These are phyloP conservation scores for Rissa tridactyla DNA, from an alignment of 2,113 vertebrate species.

Conservation along the genomic window DNA sequence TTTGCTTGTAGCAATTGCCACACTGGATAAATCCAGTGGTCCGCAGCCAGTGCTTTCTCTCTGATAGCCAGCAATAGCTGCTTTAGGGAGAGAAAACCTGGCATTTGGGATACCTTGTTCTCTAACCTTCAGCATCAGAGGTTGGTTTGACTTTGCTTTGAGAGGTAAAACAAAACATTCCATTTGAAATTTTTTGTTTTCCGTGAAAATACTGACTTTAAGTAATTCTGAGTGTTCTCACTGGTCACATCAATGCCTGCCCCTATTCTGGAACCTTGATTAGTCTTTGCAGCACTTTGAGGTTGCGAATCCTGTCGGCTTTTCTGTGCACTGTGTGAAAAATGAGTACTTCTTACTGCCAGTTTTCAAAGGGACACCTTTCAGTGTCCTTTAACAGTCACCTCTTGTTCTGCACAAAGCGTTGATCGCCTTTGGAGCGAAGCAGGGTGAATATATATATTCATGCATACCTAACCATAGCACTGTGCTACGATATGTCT, in stretches of 20 bases:
- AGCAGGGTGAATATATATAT: background rate
- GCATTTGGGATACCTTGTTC: background rate
- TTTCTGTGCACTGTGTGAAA: background rate
- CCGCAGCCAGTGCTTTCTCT: background rate
- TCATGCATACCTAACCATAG: background rate
- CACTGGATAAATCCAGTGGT: background rate
- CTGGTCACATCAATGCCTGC: background rate
- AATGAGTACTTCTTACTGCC: background rate
- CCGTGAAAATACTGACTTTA: background rate
- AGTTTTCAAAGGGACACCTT: background rate
- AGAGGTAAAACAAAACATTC: background rate
- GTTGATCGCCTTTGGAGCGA: fast-evolving
- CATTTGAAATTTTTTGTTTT: background rate
- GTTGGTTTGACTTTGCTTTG: background rate
- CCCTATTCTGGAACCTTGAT: background rate
- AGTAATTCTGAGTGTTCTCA: background rate
- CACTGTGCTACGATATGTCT: background rate
- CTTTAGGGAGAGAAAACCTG: background rate
- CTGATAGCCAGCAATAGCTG: background rate
- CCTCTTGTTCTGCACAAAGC: background rate
- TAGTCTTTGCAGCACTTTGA: too few relatives aligned
- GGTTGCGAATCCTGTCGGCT: background rate
- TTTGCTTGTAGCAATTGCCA: background rate
- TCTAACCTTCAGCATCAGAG: background rate
- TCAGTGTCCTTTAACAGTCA: background rate